Conservation (phyloP, 2,797 vertebrate genomes). For the Rhynchotus rufescens region DNA sequence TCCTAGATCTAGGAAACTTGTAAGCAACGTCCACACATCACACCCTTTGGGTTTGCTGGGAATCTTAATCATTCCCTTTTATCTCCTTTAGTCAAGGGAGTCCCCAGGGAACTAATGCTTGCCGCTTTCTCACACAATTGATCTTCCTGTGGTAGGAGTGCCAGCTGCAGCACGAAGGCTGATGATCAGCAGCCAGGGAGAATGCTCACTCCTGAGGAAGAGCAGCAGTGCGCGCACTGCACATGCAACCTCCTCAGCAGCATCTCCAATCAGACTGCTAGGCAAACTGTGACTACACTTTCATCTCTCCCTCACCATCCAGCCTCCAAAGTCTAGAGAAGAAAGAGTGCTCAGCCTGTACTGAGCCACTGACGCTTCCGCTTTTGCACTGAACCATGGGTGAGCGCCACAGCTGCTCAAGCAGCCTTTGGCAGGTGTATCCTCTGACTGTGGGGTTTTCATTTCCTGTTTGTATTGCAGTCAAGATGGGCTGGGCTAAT, state of each 20-base stretch:
- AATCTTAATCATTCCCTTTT: neutral
- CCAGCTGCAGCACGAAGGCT: conserved; percentile 6
- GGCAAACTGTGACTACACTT: conserved; percentile 38
- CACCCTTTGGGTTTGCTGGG: neutral
- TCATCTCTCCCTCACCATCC: neutral
- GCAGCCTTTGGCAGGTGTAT: conserved; percentile 69
- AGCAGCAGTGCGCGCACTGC: neutral
- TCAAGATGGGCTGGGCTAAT: conserved; percentile 16
- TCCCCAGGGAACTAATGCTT: neutral
- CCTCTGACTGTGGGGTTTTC: conserved; percentile 57
- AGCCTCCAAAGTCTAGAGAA: neutral
- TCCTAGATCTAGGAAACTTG: neutral
- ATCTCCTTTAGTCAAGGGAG: neutral
- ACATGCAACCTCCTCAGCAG: neutral
- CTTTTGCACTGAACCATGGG: conserved; percentile 19
- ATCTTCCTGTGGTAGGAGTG: neutral
- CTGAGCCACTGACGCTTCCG: neutral
- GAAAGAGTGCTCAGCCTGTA: neutral
- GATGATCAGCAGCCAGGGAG: neutral
- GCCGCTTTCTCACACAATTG: neutral
- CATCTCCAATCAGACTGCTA: conserved; percentile 20
- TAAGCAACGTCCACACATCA: neutral
- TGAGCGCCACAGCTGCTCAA: conserved; percentile 55
- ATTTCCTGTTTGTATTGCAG: conserved; percentile 74
- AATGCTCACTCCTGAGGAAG: neutral